Conservation (phyloP, 1,140 invertebrate genomes). For the Rhyzopertha dominica region DNA sequence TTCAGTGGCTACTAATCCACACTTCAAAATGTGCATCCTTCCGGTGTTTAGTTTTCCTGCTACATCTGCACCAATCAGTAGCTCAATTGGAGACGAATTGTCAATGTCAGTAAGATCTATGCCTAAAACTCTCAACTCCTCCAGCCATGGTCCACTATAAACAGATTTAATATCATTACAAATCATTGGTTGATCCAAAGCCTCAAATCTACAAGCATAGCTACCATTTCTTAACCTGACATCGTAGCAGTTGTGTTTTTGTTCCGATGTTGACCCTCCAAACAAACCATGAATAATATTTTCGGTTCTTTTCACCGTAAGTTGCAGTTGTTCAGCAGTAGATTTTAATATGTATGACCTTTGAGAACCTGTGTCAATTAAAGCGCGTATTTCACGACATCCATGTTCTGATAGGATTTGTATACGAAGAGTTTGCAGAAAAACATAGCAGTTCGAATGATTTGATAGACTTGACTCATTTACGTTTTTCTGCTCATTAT, state of each 20-base stretch:
- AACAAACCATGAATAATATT: constrained; percentile 12
- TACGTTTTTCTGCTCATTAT: no score
- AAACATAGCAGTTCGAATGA: constrained; percentile 3
- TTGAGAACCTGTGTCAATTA: constrained; percentile 14
- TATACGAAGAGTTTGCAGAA: constrained; percentile 13
- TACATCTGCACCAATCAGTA: constrained; percentile 36
- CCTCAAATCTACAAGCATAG: constrained; percentile 17
- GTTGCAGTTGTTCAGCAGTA: background rate
- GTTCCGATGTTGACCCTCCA: constrained; percentile 5
- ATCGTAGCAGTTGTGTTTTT: constrained; percentile 16
- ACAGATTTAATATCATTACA: constrained; percentile 9
- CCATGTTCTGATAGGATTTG: background rate
- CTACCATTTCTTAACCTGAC: background rate
- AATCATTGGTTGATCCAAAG: constrained; percentile 15
- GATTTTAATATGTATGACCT: constrained; percentile 12
- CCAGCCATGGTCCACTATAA: constrained; percentile 8
- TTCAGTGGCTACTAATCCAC: constrained; percentile 36
- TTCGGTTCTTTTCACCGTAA: constrained; percentile 1
- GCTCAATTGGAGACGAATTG: no score
- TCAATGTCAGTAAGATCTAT: constrained; percentile 6
- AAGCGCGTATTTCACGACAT: constrained; percentile 3
- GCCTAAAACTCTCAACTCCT: constrained; percentile 4
- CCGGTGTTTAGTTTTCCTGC: constrained; percentile 36
- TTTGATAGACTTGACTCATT: background rate
- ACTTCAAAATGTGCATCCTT: constrained; percentile 20